A percentile compares a stretch with the other conserved stretches of the same genome.
phyloP scores from a whole-genome alignment of 2,113 vertebrate species.

The Hyla sarda region DNA sequence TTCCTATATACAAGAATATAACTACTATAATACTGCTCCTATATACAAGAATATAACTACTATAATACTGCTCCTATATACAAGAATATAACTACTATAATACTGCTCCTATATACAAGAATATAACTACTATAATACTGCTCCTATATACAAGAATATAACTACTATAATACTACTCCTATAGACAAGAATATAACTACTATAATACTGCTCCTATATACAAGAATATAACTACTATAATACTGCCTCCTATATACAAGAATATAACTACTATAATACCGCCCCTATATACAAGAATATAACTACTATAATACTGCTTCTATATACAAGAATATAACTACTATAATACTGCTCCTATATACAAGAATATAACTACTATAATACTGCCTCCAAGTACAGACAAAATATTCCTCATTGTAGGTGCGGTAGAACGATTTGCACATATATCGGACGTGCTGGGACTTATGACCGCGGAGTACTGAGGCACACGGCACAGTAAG shows the following conservation, averaged over 20 bases:
- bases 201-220: background rate
- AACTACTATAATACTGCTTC: background rate
- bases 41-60: background rate
- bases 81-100: background rate
- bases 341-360: background rate
- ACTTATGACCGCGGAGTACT: background rate
- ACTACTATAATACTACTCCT: background rate
- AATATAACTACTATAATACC: background rate
- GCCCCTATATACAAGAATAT: background rate
- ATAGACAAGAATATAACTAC: background rate
- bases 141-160: background rate
- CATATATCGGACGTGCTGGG: background rate
- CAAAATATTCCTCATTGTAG: background rate
- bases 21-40: background rate
- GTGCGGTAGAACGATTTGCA: background rate
- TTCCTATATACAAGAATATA: background rate
- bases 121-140: background rate
- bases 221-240: background rate
- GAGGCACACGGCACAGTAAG: background rate
- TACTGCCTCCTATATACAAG: background rate
- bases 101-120: background rate
- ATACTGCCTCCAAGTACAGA: background rate
- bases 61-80: background rate
- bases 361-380: conserved; percentile 5
- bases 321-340: background rate